Percentiles rank a stretch among this genome's conserved stretches.
These are phyloP conservation scores for Micronycteris hirsuta DNA, from an alignment of 2,113 vertebrate species.

Conservation along the genomic window DNA sequence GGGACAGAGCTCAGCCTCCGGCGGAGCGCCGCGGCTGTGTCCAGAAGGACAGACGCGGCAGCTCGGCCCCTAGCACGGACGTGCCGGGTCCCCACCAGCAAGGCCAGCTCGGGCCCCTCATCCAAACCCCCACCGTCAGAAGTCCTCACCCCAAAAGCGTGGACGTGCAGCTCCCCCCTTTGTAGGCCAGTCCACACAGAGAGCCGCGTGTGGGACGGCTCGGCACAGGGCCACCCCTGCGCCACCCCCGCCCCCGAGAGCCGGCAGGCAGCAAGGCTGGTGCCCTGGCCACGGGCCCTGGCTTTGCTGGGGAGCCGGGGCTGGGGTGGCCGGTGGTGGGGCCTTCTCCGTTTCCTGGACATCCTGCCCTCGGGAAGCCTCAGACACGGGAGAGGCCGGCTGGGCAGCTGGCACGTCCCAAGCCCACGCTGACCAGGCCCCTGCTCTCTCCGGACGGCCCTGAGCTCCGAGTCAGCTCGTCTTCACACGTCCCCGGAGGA, in stretches of 20 bases:
- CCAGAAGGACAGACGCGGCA: rapidly evolving
- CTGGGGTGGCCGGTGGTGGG: rapidly evolving
- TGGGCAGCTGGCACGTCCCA: rapidly evolving
- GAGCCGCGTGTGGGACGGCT: rapidly evolving
- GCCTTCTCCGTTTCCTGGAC: background rate
- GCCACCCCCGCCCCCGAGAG: rapidly evolving
- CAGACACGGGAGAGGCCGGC: rapidly evolving
- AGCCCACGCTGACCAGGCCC: rapidly evolving
- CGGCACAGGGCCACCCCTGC: background rate
- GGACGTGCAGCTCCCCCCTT: background rate
- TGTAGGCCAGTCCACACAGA: rapidly evolving
- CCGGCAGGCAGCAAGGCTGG: rapidly evolving
- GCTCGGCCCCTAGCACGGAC: rapidly evolving
- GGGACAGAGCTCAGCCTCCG: rapidly evolving
- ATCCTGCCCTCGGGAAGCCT: background rate
- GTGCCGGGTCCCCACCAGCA: background rate
- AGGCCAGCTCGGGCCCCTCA: rapidly evolving
- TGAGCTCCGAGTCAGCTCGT: background rate
- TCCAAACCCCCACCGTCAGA: background rate
- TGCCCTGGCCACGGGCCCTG: background rate
- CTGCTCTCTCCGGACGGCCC: background rate
- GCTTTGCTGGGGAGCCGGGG: background rate
- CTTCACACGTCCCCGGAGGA: too few relatives aligned
- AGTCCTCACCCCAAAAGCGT: background rate
- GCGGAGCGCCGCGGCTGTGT: rapidly evolving